A percentile compares a stretch with the other conserved stretches of the same genome.
Conservation (phyloP, 2,888 invertebrate genomes). For the Oligia strigilis region DNA sequence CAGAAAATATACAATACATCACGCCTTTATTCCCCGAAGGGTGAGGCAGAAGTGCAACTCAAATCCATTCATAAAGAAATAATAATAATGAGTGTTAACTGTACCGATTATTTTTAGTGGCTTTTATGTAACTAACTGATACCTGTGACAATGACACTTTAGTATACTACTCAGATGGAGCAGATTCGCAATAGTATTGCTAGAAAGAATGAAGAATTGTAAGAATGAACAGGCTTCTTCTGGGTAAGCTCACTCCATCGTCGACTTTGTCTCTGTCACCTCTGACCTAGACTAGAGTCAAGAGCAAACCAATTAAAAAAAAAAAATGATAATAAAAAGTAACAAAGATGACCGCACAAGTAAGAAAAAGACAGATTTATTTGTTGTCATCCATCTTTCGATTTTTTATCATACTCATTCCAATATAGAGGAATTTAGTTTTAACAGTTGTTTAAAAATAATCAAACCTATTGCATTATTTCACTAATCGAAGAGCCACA, state of each 20-base stretch:
- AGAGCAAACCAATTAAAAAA: too few species aligned
- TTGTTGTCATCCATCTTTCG: background rate
- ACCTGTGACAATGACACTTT: background rate
- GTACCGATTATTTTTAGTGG: background rate
- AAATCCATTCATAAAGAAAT: background rate
- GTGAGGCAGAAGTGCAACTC: background rate
- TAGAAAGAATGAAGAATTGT: background rate
- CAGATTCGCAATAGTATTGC: slow-evolving; percentile 19
- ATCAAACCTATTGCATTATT: background rate
- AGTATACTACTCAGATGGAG: background rate
- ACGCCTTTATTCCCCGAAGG: background rate
- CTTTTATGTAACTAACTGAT: background rate
- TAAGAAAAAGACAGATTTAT: background rate
- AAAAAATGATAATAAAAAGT: too few species aligned
- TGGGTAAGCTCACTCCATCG: too few species aligned
- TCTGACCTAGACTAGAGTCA: too few species aligned
- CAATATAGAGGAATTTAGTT: background rate
- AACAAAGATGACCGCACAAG: background rate
- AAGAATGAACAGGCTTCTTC: too few species aligned
- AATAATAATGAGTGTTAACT: background rate
- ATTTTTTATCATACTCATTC: background rate
- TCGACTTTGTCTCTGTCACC: too few species aligned
- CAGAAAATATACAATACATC: background rate
- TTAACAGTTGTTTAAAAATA: background rate
- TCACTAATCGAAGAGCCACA: background rate